Percentiles rank a stretch among this genome's conserved stretches.
These are phyloP conservation scores for Urocynchramus pylzowi DNA, from an alignment of 2,113 vertebrate genomes.

Conservation along the genomic window DNA sequence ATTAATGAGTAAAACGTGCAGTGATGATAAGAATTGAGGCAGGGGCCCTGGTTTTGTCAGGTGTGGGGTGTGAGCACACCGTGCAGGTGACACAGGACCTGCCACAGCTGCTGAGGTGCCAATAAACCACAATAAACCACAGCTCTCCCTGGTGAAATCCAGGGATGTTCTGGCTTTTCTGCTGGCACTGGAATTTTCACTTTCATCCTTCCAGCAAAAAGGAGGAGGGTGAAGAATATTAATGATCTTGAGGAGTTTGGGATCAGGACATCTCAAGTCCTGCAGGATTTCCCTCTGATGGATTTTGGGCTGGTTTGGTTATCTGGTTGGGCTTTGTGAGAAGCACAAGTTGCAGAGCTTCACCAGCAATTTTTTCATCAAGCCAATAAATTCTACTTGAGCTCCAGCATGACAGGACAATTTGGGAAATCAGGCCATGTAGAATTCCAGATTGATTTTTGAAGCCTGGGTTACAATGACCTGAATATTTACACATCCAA, in stretches of 20 bases:
- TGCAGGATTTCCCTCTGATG: not conserved
- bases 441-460: not conserved
- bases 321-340: not conserved
- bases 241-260: fast-evolving
- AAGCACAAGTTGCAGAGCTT: not conserved
- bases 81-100: not conserved
- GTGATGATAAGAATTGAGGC: not conserved
- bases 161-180: not conserved
- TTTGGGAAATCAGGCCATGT: not conserved
- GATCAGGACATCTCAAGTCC: not conserved
- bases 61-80: not conserved
- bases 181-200: not conserved
- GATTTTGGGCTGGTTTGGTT: not conserved
- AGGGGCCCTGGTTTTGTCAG: not conserved
- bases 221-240: not conserved
- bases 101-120: not conserved
- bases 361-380: not conserved
- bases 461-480: not conserved
- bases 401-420: not conserved
- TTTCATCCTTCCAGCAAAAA: not conserved
- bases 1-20: not conserved
- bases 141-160: not conserved
- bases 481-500: not conserved
- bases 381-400: not conserved
- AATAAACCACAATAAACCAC: fast-evolving